phyloP scores from a whole-genome alignment of 2,113 vertebrate genomes.

The Amblyopsis rosae region DNA sequence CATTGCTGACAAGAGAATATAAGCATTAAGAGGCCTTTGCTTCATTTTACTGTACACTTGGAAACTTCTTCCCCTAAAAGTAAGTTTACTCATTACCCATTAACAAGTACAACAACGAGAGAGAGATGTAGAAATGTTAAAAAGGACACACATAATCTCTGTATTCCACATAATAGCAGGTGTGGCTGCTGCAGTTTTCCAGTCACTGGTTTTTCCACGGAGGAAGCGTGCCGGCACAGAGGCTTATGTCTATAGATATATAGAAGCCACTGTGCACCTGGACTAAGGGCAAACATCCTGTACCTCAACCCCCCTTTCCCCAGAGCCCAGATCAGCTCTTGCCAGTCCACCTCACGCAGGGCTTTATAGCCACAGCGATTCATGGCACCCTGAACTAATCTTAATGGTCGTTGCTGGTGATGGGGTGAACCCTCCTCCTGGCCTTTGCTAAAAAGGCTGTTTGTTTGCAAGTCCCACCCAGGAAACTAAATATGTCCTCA shows the following conservation, averaged over 20 bases:
- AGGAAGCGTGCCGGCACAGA: constrained; percentile 53
- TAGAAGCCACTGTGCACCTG: constrained; percentile 52
- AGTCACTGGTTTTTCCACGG: constrained; percentile 61
- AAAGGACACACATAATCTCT: constrained; percentile 22
- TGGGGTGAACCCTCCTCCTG: constrained; percentile 50
- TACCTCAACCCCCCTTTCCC: constrained; percentile 15
- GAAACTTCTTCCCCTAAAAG: constrained; percentile 4
- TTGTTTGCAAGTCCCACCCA: no score
- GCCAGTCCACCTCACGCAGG: constrained; percentile 48
- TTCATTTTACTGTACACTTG: constrained; percentile 31
- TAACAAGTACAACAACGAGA: background rate
- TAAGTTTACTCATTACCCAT: constrained; percentile 14
- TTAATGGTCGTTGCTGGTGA: constrained; percentile 54
- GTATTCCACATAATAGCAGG: constrained; percentile 36
- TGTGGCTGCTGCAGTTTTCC: constrained; percentile 55
- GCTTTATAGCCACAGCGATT: constrained; percentile 59
- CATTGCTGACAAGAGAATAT: constrained; percentile 17
- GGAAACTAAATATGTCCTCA: no score
- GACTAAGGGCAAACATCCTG: constrained; percentile 64
- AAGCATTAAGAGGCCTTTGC: constrained; percentile 20
- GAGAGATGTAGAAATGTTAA: background rate
- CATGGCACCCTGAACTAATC: constrained; percentile 64
- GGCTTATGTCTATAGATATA: constrained; percentile 14
- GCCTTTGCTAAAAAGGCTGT: constrained; percentile 42
- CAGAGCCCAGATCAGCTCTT: constrained; percentile 24